Evolutionary conservation across 1,140 invertebrate species (phyloP).

Genomic region (Bursaphelenchus mucronatus): DNA sequence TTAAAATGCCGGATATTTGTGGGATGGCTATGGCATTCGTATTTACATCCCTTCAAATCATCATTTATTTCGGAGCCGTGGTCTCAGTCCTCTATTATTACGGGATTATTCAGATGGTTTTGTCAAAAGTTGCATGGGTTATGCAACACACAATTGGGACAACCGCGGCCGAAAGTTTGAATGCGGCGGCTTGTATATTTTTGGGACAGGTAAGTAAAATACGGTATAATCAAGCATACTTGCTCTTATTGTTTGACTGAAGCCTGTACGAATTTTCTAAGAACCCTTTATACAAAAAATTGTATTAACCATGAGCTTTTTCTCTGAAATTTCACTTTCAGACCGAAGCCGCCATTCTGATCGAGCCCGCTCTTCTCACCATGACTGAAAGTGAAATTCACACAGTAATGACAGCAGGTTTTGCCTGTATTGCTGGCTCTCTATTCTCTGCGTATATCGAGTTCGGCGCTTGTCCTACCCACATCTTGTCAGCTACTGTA

Average conservation of each 20-base stretch:
- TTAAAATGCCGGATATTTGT: conserved; percentile 67
- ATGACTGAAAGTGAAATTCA: conserved; percentile 84
- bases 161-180: conserved; percentile 82
- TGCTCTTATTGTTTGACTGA: too few species aligned
- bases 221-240: not conserved
- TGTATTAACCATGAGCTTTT: conserved; percentile 37
- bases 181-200: conserved; percentile 80
- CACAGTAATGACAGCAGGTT: conserved; percentile 83
- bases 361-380: conserved; percentile 74
- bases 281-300: too few species aligned
- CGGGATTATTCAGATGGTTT: conserved; percentile 77
- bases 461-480: conserved; percentile 60
- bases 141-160: conserved; percentile 73
- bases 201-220: conserved; percentile 71
- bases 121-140: conserved; percentile 74
- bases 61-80: conserved; percentile 83
- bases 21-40: conserved; percentile 62
- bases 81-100: conserved; percentile 81
- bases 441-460: conserved; percentile 72
- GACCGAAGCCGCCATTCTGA: conserved; percentile 83
- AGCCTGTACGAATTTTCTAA: too few species aligned
- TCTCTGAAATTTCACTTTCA: conserved; percentile 62
- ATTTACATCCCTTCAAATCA: conserved; percentile 70
- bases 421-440: conserved; percentile 86
- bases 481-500: conserved; percentile 76